Base-by-base conservation (phyloP, 2,797 vertebrate genomes). In the Aplochiton taeniatus region DNA sequence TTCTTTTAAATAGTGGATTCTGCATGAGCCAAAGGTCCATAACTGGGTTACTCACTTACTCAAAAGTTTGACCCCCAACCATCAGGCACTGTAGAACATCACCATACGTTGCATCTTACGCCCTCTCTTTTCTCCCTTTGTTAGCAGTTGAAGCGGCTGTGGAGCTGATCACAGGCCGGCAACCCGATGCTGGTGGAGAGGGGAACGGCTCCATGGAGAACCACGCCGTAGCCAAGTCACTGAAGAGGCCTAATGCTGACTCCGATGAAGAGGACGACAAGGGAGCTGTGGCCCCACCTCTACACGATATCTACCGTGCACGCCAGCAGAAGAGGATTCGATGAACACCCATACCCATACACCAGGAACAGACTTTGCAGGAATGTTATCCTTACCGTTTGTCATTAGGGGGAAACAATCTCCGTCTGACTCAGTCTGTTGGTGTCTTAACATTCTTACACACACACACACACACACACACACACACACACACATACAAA, bases 191-290 rank as follows among this genome's bases (percentile, higher is more conserved):
- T 8, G 83, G 90, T 0, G 92, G 94, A 47, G 98, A 99, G 69
- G 96, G 97, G 58, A 98, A 98, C 0, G 96, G 97, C 61, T 90
- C 96, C 4, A 89, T 97, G 85, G 97, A 98, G 82, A 98, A 95
- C 61, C 98, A 95, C 0, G 75, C 94, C 0, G 73, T 93, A 4
- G 86, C 93, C 78, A 99, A 99, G 90, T 84, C 95, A 18, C 91
- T 96, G n/a, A 98, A 99, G 86, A 95, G 98, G 90, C 91, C 97
- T 68, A 97, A 97, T 0, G 96, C 97, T 10, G 98, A 99, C 73
- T 99, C 98, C 0, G 98, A 99, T 0, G 98, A 99, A 4, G 98
- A 99, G 0, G 98, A 99, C 63, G 97, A 99, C 79, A 99, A 99
- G 87, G 97, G 96, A 41, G 93, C 96, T 0, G 92, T 98, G 4